These are phyloP conservation scores for Zophobas morio DNA, from an alignment of 1,140 invertebrate genomes.

Conservation along the genomic window DNA sequence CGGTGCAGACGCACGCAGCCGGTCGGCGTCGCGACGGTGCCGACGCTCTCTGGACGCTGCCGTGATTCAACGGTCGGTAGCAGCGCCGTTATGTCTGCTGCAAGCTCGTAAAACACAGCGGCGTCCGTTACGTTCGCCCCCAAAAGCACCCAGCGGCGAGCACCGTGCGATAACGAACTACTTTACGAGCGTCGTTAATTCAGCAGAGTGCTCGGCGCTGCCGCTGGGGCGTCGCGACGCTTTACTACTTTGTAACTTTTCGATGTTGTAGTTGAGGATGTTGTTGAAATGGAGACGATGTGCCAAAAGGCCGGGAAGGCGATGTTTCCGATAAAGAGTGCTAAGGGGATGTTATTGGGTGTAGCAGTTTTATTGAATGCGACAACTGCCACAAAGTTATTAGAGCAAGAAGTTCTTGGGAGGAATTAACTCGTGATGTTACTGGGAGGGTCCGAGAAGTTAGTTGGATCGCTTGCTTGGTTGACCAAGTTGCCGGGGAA, in stretches of 20 bases:
- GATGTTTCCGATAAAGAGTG: too few species aligned
- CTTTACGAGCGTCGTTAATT: slow-evolving; percentile 36
- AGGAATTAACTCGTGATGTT: too few species aligned
- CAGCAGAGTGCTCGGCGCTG: slow-evolving; percentile 8
- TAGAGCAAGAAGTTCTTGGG: too few species aligned
- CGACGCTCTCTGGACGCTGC: slow-evolving; percentile 43
- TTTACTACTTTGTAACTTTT: slow-evolving; percentile 18
- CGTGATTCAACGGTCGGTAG: slow-evolving; percentile 59
- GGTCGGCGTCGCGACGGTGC: slow-evolving; percentile 57
- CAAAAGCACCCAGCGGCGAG: slow-evolving; percentile 18
- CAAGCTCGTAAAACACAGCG: slow-evolving; percentile 64
- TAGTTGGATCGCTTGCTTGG: too few species aligned
- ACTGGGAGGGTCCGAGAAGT: too few species aligned
- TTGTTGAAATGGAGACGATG: not conserved
- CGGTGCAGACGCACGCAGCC: slow-evolving; percentile 63
- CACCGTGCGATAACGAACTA: slow-evolving; percentile 25
- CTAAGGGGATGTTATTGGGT: too few species aligned
- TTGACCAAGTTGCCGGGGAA: too few species aligned
- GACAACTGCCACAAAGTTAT: too few species aligned
- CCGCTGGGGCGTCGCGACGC: slow-evolving; percentile 9
- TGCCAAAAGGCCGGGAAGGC: too few species aligned
- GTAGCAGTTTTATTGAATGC: too few species aligned
- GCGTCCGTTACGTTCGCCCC: slow-evolving; percentile 48
- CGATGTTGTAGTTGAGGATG: slow-evolving; percentile 5
- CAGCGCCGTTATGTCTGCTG: slow-evolving; percentile 64